A percentile compares a stretch with the other conserved stretches of the same genome.
phyloP scores from a whole-genome alignment of 2,797 vertebrate genomes.

The Ctenopoma multispine region DNA sequence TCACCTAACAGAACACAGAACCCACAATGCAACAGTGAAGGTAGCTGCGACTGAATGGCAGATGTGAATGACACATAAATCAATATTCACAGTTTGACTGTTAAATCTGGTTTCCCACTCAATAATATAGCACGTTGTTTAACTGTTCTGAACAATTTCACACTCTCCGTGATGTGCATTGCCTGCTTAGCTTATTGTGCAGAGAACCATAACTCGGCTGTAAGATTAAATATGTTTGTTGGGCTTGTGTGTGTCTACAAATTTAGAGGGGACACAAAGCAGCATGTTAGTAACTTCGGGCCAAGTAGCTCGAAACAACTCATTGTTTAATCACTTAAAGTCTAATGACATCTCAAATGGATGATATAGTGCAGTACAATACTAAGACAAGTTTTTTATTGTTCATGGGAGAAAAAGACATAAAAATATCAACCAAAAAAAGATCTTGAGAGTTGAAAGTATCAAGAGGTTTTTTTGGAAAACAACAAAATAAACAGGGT shows the following conservation, averaged over 20 bases:
- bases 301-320: conserved; percentile 12
- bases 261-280: conserved; percentile 8
- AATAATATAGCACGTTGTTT: not conserved
- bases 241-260: not conserved
- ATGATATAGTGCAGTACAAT: conserved; percentile 14
- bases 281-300: not conserved
- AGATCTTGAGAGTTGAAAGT: conserved; percentile 41
- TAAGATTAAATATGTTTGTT: conserved; percentile 3
- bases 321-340: not conserved
- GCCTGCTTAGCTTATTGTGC: not conserved
- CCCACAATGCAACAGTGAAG: not conserved
- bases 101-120: not conserved
- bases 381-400: conserved; percentile 45
- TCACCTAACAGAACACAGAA: conserved; percentile 4
- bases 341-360: conserved; percentile 12
- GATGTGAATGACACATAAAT: conserved; percentile 8
- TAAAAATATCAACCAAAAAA: conserved; percentile 33
- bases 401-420: conserved; percentile 22
- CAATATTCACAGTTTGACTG: not conserved
- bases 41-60: not conserved
- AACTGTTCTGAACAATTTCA: not conserved
- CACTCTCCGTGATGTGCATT: not conserved
- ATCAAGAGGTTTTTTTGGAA: conserved; percentile 64
- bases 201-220: not conserved
- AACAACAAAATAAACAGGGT: conserved; percentile 63